Base-by-base conservation (phyloP, 2,797 vertebrate genomes). In the Garrulus glandarius region DNA sequence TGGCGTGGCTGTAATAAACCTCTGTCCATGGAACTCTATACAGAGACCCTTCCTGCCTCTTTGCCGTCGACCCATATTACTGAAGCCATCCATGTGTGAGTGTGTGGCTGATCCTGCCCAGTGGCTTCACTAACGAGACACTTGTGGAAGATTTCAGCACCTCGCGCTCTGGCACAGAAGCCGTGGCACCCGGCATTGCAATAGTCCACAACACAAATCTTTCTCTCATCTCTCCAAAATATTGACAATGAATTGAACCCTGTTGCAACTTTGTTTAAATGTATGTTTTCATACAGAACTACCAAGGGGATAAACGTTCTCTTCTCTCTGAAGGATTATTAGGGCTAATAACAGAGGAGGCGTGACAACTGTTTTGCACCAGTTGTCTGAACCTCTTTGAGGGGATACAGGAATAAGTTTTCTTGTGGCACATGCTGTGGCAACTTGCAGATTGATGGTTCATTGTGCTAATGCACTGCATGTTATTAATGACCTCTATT, bases 401-500 rank as follows among this genome's bases (percentile, higher is more conserved):
- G 59, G 46, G 24, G 24, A 8, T 19, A 14, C 15, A 72, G 47
- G 27, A n/a, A 5, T 10, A 34, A 44, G n/a, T 37, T 57, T 93
- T 69, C 20, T 46, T 44, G 43, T 69, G 49, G 44, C 1, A 2
- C 16, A 23, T 21, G 18, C 30, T 50, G 59, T 52, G 47, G 49
- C 74, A 84, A 59, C 44, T 49, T 47, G 21, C 11, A 5, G 67
- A 50, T 75, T 30, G 55, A 65, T 32, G 63, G 44, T 56, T 77
- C 2, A 21, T 15, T 10, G 15, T 15, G 44, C 39, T 44, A 21
- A 32, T 10, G 3, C 0, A 5, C 18, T 63, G 41, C 0, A 0
- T 34, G 32, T 27, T 85, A 81, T 71, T 87, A 63, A 43, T 39
- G 29, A 39, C 12, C 18, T 68, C 13, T 43, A 10, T 74, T 87